A percentile compares a stretch with the other conserved stretches of the same genome.
These are phyloP conservation scores for Gambelia wislizenii DNA, from an alignment of 2,797 vertebrate genomes.

Conservation along the genomic window DNA sequence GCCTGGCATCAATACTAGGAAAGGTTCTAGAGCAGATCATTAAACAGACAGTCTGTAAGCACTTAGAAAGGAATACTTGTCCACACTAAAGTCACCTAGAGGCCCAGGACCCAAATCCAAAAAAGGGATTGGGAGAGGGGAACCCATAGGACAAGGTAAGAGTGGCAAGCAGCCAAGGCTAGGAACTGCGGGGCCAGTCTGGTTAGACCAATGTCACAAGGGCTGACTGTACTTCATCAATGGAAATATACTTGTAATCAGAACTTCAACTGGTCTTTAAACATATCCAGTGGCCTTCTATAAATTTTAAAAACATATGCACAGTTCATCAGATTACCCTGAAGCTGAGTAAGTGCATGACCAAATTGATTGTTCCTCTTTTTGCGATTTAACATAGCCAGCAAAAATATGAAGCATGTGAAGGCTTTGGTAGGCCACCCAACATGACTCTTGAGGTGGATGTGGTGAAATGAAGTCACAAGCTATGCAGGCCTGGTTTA, in stretches of 20 bases:
- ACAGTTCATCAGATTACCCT: background rate
- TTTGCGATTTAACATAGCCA: background rate
- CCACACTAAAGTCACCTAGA: no score
- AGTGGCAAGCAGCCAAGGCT: no score
- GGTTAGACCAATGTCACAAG: no score
- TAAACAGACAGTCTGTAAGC: no score
- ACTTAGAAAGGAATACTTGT: no score
- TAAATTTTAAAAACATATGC: background rate
- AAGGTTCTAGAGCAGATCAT: no score
- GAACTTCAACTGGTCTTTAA: slow-evolving; percentile 1
- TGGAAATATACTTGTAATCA: background rate
- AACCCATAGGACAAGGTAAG: no score
- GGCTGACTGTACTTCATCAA: no score
- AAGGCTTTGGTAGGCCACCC: background rate
- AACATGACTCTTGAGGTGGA: background rate
- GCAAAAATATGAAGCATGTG: background rate
- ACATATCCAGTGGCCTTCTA: background rate
- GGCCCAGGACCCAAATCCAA: no score
- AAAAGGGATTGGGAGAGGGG: no score
- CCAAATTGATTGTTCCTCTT: background rate
- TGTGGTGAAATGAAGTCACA: background rate
- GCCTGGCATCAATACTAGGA: no score
- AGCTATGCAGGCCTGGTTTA: background rate
- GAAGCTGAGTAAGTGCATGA: background rate
- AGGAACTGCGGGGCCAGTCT: no score